Evolutionary conservation across 2,888 invertebrate genomes (phyloP).

Genomic region (Chymomyza procnemis): DNA sequence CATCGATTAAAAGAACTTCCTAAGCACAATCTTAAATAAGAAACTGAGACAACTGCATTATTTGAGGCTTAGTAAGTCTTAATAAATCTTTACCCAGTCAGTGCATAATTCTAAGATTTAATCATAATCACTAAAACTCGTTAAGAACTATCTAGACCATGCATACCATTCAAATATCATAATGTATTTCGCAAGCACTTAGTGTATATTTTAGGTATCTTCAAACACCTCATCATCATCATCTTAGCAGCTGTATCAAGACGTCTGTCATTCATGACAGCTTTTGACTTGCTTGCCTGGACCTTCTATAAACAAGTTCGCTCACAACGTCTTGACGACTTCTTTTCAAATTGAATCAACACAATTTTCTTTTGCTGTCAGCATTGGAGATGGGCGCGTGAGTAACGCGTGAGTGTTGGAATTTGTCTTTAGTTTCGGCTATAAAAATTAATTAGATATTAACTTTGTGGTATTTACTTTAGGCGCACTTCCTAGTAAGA

Average conservation of each 20-base stretch:
- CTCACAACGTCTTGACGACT: conserved; percentile 23
- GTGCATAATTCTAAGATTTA: not conserved
- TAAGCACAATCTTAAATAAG: too few relatives aligned
- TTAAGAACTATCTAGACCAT: not conserved
- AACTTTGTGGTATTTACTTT: not conserved
- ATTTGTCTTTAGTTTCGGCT: too few relatives aligned
- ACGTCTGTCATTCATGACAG: not conserved
- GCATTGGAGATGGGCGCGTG: not conserved
- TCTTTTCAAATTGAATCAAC: conserved; percentile 72
- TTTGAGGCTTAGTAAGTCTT: too few relatives aligned
- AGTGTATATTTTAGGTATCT: not conserved
- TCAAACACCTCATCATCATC: not conserved
- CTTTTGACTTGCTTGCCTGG: not conserved
- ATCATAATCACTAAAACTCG: not conserved
- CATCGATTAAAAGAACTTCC: too few relatives aligned
- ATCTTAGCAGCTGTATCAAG: not conserved
- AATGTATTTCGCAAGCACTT: not conserved
- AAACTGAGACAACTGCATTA: too few relatives aligned
- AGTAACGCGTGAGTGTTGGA: not conserved
- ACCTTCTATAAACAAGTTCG: not conserved
- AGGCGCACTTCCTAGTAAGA: too few relatives aligned
- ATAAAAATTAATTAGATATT: too few relatives aligned
- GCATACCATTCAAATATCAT: not conserved
- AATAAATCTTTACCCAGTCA: not conserved
- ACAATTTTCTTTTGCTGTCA: conserved; percentile 52